Evolutionary conservation across 2,888 invertebrate genomes (phyloP).

Genomic region (Cephus nigrinus): DNA sequence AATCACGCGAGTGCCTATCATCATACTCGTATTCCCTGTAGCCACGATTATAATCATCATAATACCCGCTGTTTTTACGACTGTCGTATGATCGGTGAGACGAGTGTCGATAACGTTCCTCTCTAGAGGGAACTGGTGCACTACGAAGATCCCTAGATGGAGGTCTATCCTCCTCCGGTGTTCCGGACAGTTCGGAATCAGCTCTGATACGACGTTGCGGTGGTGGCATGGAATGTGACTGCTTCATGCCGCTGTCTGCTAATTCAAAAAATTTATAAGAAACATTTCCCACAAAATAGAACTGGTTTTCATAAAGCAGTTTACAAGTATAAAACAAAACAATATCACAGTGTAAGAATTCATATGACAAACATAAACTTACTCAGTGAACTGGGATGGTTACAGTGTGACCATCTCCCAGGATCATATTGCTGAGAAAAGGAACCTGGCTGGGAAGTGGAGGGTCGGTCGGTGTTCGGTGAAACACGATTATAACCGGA

Average conservation of each 20-base stretch:
- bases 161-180: slow-evolving; percentile 58
- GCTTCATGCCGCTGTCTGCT: slow-evolving; percentile 50
- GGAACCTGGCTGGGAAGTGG: slow-evolving; percentile 45
- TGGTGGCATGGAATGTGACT: slow-evolving; percentile 46
- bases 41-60: slow-evolving; percentile 47
- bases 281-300: neutral
- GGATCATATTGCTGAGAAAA: slow-evolving; percentile 61
- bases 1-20: slow-evolving; percentile 58
- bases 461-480: slow-evolving; percentile 55
- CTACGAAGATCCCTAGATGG: slow-evolving; percentile 54
- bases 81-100: slow-evolving; percentile 52
- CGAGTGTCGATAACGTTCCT: slow-evolving; percentile 56
- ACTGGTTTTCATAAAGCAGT: neutral
- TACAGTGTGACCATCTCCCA: slow-evolving; percentile 57
- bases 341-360: neutral
- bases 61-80: slow-evolving; percentile 48
- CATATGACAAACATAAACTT: slow-evolving; percentile 27
- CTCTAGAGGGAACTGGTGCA: slow-evolving; percentile 38
- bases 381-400: slow-evolving; percentile 54
- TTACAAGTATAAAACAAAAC: neutral
- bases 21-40: slow-evolving; percentile 62
- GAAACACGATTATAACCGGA: slow-evolving; percentile 55
- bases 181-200: slow-evolving; percentile 57
- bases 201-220: slow-evolving; percentile 54
- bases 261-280: slow-evolving; percentile 18